These are phyloP conservation scores for Sitta carolinensis DNA, from an alignment of 2,797 vertebrate genomes.

Conservation along the genomic window DNA sequence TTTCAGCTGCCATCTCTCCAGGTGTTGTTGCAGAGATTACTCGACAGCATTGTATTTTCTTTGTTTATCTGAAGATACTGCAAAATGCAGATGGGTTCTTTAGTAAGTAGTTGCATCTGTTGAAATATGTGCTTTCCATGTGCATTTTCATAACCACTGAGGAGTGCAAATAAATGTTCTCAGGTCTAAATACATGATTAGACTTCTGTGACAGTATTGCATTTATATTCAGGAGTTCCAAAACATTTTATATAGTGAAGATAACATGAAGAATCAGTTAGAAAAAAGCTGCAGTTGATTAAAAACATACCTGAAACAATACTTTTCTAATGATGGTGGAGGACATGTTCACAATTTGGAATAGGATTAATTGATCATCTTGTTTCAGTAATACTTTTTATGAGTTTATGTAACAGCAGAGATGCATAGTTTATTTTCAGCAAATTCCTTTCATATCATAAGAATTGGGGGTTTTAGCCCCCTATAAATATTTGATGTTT, in stretches of 20 bases:
- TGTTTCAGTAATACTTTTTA: neutral
- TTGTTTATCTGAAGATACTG: neutral
- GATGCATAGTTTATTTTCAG: neutral
- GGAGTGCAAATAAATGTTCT: neutral
- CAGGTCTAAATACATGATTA: neutral
- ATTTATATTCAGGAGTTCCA: neutral
- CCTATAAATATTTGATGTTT: neutral
- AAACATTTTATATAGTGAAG: neutral
- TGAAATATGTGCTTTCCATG: neutral
- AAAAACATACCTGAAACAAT: neutral
- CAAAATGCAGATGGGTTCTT: neutral
- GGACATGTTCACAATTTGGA: neutral
- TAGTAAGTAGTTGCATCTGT: neutral
- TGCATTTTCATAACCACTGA: neutral
- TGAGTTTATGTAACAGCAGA: neutral
- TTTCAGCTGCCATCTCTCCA: neutral
- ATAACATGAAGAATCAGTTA: neutral
- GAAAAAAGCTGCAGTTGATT: neutral
- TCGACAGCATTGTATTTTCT: rapidly evolving
- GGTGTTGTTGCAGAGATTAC: neutral
- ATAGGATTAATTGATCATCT: neutral
- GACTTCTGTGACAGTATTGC: neutral
- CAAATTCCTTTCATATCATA: neutral
- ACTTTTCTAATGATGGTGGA: neutral
- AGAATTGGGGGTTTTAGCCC: neutral